A percentile compares a stretch with the other conserved stretches of the same genome.
These are phyloP conservation scores for Microplitis demolitor DNA, from an alignment of 1,140 invertebrate genomes.

Conservation along the genomic window DNA sequence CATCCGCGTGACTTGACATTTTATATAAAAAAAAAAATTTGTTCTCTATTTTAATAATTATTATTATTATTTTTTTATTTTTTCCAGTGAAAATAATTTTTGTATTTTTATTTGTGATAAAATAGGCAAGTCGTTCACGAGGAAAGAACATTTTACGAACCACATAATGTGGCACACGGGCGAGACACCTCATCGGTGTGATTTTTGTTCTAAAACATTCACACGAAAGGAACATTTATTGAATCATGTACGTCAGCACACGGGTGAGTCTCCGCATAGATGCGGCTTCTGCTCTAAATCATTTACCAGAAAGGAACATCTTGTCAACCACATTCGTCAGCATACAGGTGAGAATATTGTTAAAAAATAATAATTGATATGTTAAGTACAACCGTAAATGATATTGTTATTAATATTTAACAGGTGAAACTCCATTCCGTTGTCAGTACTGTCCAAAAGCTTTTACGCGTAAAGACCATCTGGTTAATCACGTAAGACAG, in stretches of 20 bases:
- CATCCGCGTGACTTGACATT: too few species aligned
- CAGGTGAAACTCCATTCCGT: constrained; percentile 63
- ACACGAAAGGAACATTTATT: constrained; percentile 81
- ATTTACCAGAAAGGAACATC: constrained; percentile 82
- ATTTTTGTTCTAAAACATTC: constrained; percentile 84
- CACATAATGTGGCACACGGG: constrained; percentile 87
- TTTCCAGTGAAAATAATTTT: neutral
- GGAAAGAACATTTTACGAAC: constrained; percentile 85
- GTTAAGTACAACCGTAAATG: neutral
- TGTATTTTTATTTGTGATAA: constrained; percentile 30
- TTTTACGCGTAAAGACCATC: constrained; percentile 70
- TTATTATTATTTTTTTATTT: too few species aligned
- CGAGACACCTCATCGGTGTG: constrained; percentile 84
- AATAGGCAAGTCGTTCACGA: constrained; percentile 77
- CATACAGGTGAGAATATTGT: constrained; percentile 73
- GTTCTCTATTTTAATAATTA: neutral
- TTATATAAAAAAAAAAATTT: neutral
- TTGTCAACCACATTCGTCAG: constrained; percentile 75
- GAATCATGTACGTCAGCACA: constrained; percentile 84
- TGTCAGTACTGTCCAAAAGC: constrained; percentile 70
- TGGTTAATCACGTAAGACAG: constrained; percentile 69
- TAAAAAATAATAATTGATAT: neutral
- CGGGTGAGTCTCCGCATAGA: constrained; percentile 79
- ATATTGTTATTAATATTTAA: constrained; percentile 37
- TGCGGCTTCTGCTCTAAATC: constrained; percentile 83